Conservation (phyloP, 2,113 vertebrate species). For the Chaetura pelagica region DNA sequence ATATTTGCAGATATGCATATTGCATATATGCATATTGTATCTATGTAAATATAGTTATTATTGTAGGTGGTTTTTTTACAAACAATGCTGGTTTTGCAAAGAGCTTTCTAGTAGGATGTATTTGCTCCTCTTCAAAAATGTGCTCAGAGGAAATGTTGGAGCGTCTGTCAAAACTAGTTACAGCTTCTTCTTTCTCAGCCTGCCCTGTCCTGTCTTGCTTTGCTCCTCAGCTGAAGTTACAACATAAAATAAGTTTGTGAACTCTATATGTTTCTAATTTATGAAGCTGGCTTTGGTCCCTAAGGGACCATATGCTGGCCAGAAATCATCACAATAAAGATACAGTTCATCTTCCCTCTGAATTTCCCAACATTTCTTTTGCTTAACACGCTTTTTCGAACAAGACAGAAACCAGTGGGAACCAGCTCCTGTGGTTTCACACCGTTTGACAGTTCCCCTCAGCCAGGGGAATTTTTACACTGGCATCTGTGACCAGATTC, state of each 20-base stretch:
- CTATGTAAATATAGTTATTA: background rate
- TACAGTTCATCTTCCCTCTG: background rate
- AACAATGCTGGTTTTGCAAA: background rate
- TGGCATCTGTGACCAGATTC: conserved; percentile 47
- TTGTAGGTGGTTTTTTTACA: background rate
- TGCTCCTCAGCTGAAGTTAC: conserved; percentile 18
- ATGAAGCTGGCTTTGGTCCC: conserved; percentile 37
- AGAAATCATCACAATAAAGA: conserved; percentile 28
- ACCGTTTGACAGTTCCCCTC: background rate
- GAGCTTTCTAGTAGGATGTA: background rate
- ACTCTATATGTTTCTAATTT: conserved; percentile 49
- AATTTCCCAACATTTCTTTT: background rate
- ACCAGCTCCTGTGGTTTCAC: conserved; percentile 32
- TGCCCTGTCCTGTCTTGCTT: conserved; percentile 29
- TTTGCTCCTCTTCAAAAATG: background rate
- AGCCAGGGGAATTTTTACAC: conserved; percentile 19
- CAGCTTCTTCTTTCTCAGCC: conserved; percentile 12
- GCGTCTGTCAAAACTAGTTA: background rate
- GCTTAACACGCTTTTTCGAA: conserved; percentile 11
- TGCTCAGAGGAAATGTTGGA: background rate
- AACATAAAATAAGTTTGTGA: conserved; percentile 31
- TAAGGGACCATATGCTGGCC: background rate
- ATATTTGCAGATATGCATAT: background rate
- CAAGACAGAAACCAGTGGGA: conserved; percentile 31
- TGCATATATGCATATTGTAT: background rate